phyloP scores from a whole-genome alignment of 2,797 vertebrate species.

The Sebastes melanostomus region DNA sequence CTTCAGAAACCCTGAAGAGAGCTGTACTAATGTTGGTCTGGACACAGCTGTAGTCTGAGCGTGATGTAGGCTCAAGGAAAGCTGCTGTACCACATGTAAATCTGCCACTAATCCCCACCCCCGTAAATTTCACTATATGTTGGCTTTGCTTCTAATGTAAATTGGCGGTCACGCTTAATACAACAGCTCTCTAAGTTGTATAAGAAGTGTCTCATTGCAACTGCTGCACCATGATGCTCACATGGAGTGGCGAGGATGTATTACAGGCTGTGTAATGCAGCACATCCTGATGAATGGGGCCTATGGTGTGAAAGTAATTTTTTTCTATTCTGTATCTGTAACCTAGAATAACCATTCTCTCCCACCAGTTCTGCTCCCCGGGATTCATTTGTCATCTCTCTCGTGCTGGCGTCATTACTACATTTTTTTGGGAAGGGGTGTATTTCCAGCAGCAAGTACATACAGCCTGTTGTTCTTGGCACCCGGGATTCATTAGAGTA shows the following conservation, averaged over 20 bases:
- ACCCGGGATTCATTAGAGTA: slow-evolving; percentile 37
- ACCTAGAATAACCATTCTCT: slow-evolving; percentile 19
- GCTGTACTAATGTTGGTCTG: not conserved
- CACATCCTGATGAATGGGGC: slow-evolving; percentile 14
- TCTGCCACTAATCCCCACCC: not conserved
- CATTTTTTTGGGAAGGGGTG: slow-evolving; percentile 5
- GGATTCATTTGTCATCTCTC: slow-evolving; percentile 32
- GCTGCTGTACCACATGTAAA: not conserved
- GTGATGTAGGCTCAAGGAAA: not conserved
- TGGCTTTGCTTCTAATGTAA: not conserved
- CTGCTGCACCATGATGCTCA: not conserved
- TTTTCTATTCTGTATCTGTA: slow-evolving; percentile 18
- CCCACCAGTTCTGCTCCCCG: slow-evolving; percentile 5
- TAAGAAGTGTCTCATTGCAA: not conserved
- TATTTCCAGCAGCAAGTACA: slow-evolving; percentile 27
- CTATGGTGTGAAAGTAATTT: not conserved
- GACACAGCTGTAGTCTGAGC: not conserved
- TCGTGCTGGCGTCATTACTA: slow-evolving; percentile 22
- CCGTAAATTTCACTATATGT: not conserved
- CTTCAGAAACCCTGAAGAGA: not conserved
- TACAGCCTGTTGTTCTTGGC: slow-evolving; percentile 36
- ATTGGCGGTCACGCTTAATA: not conserved
- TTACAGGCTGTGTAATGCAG: not conserved
- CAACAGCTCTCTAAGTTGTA: not conserved
- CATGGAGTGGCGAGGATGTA: not conserved